phyloP scores from a whole-genome alignment of 2,797 vertebrate genomes.

The Sebastes itinus region DNA sequence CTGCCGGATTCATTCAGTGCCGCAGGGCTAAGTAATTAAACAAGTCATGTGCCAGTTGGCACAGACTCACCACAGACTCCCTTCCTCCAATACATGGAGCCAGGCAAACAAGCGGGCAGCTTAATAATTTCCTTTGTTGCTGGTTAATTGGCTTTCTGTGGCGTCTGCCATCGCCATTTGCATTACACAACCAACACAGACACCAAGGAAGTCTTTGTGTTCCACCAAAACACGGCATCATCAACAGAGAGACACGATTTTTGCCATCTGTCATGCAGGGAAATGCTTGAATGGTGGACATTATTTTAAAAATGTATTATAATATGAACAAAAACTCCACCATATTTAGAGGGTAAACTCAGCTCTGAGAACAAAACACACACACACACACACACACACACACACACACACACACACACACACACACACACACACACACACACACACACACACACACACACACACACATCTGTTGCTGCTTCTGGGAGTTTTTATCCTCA shows the following conservation, averaged over 20 bases:
- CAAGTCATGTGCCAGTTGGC: slow-evolving; percentile 71
- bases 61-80: slow-evolving; percentile 16
- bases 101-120: slow-evolving; percentile 32
- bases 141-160: slow-evolving; percentile 64
- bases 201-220: slow-evolving; percentile 8
- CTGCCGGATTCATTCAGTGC: slow-evolving; percentile 44
- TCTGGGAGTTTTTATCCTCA: slow-evolving; percentile 5
- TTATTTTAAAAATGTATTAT: neutral
- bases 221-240: slow-evolving; percentile 5
- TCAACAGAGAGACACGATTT: slow-evolving; percentile 13
- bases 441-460: neutral
- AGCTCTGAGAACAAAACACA: neutral
- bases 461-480: slow-evolving; percentile 21
- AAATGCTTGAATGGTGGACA: neutral
- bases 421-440: neutral
- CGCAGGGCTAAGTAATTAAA: slow-evolving; percentile 68
- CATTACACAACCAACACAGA: slow-evolving; percentile 40
- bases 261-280: slow-evolving; percentile 11
- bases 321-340: neutral
- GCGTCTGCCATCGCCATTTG: slow-evolving; percentile 41
- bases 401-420: neutral
- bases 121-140: slow-evolving; percentile 61
- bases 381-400: neutral
- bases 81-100: slow-evolving; percentile 20
- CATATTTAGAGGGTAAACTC: slow-evolving; percentile 1